Evolutionary conservation across 2,888 invertebrate species (phyloP), one percentile per base, ranked within the genome.

Genomic region (Drosophila peninsularis): DNA sequence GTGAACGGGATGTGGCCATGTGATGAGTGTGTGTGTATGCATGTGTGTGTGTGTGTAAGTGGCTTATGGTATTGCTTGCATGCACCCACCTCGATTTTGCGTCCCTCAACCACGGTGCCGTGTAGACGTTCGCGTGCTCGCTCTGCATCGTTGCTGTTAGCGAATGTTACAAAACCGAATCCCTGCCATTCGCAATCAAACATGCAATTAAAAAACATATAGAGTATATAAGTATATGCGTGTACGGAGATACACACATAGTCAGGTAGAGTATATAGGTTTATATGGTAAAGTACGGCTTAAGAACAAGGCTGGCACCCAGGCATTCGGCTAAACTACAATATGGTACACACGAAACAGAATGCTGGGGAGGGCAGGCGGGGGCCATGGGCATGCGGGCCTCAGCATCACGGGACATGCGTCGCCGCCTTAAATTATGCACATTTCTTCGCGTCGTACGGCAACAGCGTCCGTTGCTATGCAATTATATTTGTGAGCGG

Each of bases 91-190:
- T 99, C 99, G 96, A 99, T 99, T 96, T 99, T 99, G 96, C 99
- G 97, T 96, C 99, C 99, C 97, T 99, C 99, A 96, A 99, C 98
- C 97, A 99, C 98, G 95, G 98, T 98, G 96, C 99, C 99, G 96
- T 99, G 99, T 95, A 99, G 97, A 96, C 98, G 98, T 96, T 98
- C 98, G 96, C 99, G 98, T 97, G 99, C 99, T 96, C 98, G 97
- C 96, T 99, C 99, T 95, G 99, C 99, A 96, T 99, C 99, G 95
- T 97, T 97, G 96, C 98, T 98, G 97, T 98, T 98, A 96, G 98
- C 98, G 98, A 99, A 99, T 96, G 99, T 99, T 96, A 99, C 99
- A 97, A 99, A 99, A 97, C 99, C 99, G 97, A 99, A 99, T 96
- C 99, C 99, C 99, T 99, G 97, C 84, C 86, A 90, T 90, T 87